Evolutionary conservation across 2,888 invertebrate species (phyloP).

Genomic region (Galeopsomyia nigrocyanea): DNA sequence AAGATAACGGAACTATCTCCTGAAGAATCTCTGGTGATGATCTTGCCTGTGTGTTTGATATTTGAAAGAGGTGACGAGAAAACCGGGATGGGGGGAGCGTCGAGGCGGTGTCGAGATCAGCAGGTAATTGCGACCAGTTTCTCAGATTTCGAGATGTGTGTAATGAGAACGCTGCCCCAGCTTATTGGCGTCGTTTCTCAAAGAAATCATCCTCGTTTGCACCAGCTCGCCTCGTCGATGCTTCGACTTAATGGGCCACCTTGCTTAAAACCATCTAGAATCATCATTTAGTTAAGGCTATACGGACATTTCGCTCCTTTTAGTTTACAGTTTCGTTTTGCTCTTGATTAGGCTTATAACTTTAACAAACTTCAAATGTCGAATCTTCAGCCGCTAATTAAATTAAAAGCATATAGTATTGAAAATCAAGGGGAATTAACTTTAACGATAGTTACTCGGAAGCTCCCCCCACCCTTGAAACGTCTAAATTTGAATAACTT

Average conservation of each 20-base stretch:
- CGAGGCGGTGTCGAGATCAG: background rate
- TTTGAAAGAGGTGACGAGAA: background rate
- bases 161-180: slow-evolving; percentile 47
- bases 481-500: no score
- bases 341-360: no score
- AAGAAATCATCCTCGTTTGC: slow-evolving; percentile 46
- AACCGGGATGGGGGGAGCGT: slow-evolving; percentile 11
- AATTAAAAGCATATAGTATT: no score
- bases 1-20: slow-evolving; percentile 41
- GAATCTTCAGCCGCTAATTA: no score
- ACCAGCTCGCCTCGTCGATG: slow-evolving; percentile 5
- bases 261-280: slow-evolving; percentile 24
- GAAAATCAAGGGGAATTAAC: no score
- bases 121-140: slow-evolving; percentile 49
- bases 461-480: no score
- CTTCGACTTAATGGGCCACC: slow-evolving; percentile 44
- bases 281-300: no score
- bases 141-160: slow-evolving; percentile 48
- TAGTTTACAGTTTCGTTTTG: no score
- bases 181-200: slow-evolving; percentile 48
- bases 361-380: no score
- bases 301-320: no score
- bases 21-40: slow-evolving; percentile 15
- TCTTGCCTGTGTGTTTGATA: background rate
- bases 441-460: no score